Conservation (phyloP, 2,888 invertebrate genomes). For the Thumatha senex region DNA sequence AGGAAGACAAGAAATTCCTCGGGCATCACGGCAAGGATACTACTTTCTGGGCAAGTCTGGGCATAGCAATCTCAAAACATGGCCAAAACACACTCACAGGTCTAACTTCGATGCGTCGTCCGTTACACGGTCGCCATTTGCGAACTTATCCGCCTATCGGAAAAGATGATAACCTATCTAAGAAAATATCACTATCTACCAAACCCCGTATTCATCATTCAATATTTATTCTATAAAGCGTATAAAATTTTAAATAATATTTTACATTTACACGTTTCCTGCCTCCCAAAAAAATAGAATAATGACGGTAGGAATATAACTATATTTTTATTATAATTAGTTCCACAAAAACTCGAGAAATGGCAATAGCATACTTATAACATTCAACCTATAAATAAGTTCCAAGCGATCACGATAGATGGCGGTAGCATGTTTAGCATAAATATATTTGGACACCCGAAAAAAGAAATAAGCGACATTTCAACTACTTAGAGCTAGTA, state of each 20-base stretch:
- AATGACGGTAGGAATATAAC: background rate
- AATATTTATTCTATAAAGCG: background rate
- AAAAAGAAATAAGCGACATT: background rate
- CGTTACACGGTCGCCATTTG: too few species aligned
- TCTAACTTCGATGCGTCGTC: too few species aligned
- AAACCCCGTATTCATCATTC: background rate
- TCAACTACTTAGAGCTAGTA: too few species aligned
- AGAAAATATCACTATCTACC: background rate
- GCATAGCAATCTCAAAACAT: too few species aligned
- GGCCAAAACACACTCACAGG: too few species aligned
- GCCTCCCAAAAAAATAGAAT: background rate
- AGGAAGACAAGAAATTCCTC: too few species aligned
- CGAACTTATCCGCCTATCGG: too few species aligned
- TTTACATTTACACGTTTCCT: too few species aligned
- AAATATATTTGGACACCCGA: background rate
- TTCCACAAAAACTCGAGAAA: slow-evolving; percentile 3
- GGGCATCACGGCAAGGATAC: too few species aligned
- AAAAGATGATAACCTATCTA: too few species aligned
- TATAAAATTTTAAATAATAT: background rate
- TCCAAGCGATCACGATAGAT: background rate
- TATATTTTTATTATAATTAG: background rate
- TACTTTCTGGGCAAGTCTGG: too few species aligned
- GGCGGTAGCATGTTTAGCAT: background rate
- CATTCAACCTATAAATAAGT: slow-evolving; percentile 3
- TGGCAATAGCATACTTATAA: background rate